A percentile compares a stretch with the other conserved stretches of the same genome.
Evolutionary conservation across 2,113 vertebrate species (phyloP).

Genomic region (Salvelinus alpinus): DNA sequence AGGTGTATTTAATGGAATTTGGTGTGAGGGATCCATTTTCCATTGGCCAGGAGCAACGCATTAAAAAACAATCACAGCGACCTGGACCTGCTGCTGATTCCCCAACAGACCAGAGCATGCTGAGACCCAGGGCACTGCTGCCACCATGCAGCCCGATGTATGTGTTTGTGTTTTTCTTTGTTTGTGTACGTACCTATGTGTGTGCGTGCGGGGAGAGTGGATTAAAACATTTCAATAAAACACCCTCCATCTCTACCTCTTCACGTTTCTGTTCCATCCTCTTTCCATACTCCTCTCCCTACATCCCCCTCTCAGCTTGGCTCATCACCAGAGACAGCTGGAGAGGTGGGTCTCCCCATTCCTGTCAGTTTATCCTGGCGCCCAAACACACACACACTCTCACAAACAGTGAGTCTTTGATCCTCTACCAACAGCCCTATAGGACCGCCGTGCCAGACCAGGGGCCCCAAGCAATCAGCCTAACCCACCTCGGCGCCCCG

Average conservation of each 20-base stretch:
- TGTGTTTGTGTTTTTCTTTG: slow-evolving; percentile 5
- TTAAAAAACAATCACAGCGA: slow-evolving; percentile 60
- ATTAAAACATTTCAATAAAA: too few relatives aligned
- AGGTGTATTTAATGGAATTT: background rate
- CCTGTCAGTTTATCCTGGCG: slow-evolving; percentile 59
- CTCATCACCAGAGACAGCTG: slow-evolving; percentile 49
- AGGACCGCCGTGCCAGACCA: slow-evolving; percentile 19
- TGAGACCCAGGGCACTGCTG: background rate
- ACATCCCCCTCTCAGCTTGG: slow-evolving; percentile 18
- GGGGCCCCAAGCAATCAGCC: slow-evolving; percentile 24
- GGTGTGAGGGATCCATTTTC: slow-evolving; percentile 23
- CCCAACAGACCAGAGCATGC: slow-evolving; percentile 45
- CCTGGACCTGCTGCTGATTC: slow-evolving; percentile 55
- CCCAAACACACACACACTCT: slow-evolving; percentile 16
- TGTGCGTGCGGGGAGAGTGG: background rate
- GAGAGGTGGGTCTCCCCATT: slow-evolving; percentile 47
- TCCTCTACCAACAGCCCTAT: slow-evolving; percentile 54
- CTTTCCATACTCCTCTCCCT: background rate
- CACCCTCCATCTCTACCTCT: background rate
- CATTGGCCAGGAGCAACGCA: slow-evolving; percentile 55
- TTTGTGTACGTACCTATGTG: background rate
- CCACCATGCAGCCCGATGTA: background rate
- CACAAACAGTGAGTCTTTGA: slow-evolving; percentile 52
- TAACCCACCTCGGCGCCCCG: slow-evolving; percentile 10
- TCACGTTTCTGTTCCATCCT: slow-evolving; percentile 5